Evolutionary conservation across 2,113 vertebrate genomes (phyloP), one percentile per base, ranked within the genome.

Genomic region (Trematocara nigrifrons): DNA sequence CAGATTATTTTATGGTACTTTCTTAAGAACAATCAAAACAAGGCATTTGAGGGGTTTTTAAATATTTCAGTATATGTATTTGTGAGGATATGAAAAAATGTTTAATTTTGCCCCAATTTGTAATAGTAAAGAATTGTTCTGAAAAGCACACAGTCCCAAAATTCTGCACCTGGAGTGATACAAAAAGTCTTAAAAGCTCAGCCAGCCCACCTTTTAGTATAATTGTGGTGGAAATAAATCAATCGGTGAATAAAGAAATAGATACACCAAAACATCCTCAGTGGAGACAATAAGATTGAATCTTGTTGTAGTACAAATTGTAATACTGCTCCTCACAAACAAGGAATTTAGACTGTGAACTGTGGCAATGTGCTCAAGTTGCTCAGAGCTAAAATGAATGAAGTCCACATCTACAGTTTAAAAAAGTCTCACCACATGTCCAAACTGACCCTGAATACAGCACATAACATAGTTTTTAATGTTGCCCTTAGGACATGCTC

Each of bases 31-130:
- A 40, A 40, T 66, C 35, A 40, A 66, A 40, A 40, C 35, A 40
- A 3, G 4, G 35, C 35, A 38, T 66, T 66, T n/a, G 6, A 20
- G 18, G 0, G 0, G 0, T 0, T 10, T 11, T 31, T 64, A 12
- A 7, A 20, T 66, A 20, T 66, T 66, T 66, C 61, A 66, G n/a
- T 47, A 45, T 29, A 29, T 71, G 20, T 47, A 45, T 47, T 71
- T 71, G 40, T 45, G 40, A 71, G 22, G 38, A 66, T 66, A 40
- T 66, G 33, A 71, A 6, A 26, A 47, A 47, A 10, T 29, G 2
- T 45, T 45, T 71, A 3, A 71, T 71, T 71, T 71, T 26, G 20
- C 66, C 12, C 20, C 1, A 71, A 71, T 26, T 22, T 45, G 20
- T 26, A 45, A 71, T 0, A 20, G 13, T 45, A 71, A 71, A 71